phyloP scores from a whole-genome alignment of 2,888 invertebrate genomes.

The Cryptocephalus moraei region DNA sequence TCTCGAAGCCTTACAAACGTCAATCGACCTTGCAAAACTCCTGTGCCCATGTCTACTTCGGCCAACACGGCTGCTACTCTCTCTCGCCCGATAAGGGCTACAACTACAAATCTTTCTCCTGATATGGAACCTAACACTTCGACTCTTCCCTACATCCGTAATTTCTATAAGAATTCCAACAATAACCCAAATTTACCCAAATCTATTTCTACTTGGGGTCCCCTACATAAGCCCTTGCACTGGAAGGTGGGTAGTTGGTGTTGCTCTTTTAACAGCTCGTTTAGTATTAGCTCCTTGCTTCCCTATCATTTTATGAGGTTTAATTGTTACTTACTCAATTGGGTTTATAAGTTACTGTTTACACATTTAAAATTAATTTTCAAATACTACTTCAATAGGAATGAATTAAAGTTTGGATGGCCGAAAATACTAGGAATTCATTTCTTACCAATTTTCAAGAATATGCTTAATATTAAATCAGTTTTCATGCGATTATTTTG shows the following conservation, averaged over 20 bases:
- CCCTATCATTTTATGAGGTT: no score
- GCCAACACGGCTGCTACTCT: conserved; percentile 39
- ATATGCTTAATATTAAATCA: no score
- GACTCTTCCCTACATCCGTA: conserved; percentile 40
- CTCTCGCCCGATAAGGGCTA: conserved; percentile 30
- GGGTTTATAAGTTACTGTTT: no score
- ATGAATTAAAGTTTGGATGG: no score
- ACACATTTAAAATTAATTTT: no score
- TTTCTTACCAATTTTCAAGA: no score
- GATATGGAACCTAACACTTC: conserved; percentile 36
- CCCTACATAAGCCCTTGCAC: conserved; percentile 52
- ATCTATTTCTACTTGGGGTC: conserved; percentile 53
- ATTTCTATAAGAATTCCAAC: conserved; percentile 36
- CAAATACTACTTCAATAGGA: no score
- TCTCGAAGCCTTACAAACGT: conserved; percentile 41
- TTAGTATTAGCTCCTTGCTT: neutral
- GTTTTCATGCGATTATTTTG: no score
- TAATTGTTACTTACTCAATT: no score
- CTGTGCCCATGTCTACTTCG: conserved; percentile 36
- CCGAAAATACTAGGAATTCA: no score
- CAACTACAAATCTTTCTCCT: conserved; percentile 29
- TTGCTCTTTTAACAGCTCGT: neutral
- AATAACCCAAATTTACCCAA: conserved; percentile 44
- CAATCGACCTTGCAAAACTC: conserved; percentile 37
- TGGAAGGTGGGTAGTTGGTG: conserved; percentile 47